These are phyloP conservation scores for Hyla sarda DNA, from an alignment of 2,113 vertebrate species.

Conservation along the genomic window DNA sequence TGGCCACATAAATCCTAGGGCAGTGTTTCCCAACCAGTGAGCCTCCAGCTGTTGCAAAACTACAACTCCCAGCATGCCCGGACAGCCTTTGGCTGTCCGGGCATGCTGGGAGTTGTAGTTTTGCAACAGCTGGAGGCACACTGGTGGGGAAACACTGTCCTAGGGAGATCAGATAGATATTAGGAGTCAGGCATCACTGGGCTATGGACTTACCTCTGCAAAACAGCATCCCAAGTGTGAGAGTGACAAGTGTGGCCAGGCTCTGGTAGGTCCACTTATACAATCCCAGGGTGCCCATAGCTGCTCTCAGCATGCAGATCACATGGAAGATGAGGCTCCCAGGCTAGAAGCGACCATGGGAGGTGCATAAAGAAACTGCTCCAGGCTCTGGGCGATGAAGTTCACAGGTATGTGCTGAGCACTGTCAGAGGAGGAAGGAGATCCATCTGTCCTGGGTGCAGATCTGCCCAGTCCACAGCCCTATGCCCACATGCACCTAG, in stretches of 20 bases:
- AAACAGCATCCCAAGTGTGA: conserved; percentile 37
- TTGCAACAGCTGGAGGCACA: too few species aligned
- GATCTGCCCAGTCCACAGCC: background rate
- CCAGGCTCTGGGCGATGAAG: background rate
- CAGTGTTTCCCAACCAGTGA: too few species aligned
- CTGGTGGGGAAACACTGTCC: too few species aligned
- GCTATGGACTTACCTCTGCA: conserved; percentile 46
- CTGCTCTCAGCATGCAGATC: conserved; percentile 33
- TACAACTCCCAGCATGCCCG: too few species aligned
- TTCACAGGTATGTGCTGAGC: conserved; percentile 36
- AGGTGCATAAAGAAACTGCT: conserved; percentile 25
- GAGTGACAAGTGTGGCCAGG: background rate
- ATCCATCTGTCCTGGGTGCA: background rate
- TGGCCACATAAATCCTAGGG: background rate
- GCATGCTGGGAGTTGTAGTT: too few species aligned
- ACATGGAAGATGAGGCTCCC: conserved; percentile 35
- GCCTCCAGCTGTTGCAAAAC: too few species aligned
- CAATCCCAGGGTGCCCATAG: conserved; percentile 37
- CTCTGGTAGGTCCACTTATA: conserved; percentile 31
- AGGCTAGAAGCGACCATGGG: background rate
- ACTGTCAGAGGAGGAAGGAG: background rate
- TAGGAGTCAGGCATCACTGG: background rate
- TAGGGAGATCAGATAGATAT: too few species aligned
- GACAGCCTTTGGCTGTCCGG: too few species aligned
- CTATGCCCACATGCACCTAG: background rate